These are phyloP conservation scores for Drosophila kohkoa DNA, from an alignment of 1,140 invertebrate genomes.

Conservation along the genomic window DNA sequence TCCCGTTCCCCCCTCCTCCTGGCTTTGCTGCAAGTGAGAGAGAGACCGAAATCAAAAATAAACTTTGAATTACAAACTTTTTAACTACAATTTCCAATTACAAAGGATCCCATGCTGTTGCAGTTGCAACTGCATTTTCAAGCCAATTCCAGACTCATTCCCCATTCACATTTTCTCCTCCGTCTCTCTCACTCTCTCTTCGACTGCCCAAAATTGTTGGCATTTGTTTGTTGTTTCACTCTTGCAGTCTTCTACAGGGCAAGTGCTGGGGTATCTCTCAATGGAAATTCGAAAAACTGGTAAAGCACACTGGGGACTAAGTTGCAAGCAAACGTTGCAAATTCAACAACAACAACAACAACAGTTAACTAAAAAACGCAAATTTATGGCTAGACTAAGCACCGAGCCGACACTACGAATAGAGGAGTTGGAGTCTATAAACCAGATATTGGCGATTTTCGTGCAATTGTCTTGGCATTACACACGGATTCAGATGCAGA, in stretches of 20 bases:
- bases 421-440: conserved; percentile 4
- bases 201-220: no score
- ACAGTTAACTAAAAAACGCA: conserved; percentile 66
- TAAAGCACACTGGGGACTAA: conserved; percentile 26
- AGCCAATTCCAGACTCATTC: conserved; percentile 11
- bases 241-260: neutral
- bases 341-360: conserved; percentile 31
- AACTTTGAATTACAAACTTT: conserved; percentile 70
- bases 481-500: conserved; percentile 27
- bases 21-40: conserved; percentile 1
- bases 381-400: conserved; percentile 64
- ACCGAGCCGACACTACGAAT: conserved; percentile 35
- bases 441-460: conserved; percentile 32
- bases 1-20: neutral
- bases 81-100: conserved; percentile 75
- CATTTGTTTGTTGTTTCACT: conserved; percentile 1
- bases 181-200: neutral
- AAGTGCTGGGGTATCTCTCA: conserved; percentile 13
- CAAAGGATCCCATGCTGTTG: conserved; percentile 43
- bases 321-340: conserved; percentile 20
- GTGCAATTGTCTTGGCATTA: conserved; percentile 65
- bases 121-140: conserved; percentile 41
- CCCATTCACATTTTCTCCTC: conserved; percentile 9
- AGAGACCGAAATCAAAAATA: conserved; percentile 63
- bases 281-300: conserved; percentile 36